Conservation (phyloP, 2,797 vertebrate genomes). For the Prionace glauca region DNA sequence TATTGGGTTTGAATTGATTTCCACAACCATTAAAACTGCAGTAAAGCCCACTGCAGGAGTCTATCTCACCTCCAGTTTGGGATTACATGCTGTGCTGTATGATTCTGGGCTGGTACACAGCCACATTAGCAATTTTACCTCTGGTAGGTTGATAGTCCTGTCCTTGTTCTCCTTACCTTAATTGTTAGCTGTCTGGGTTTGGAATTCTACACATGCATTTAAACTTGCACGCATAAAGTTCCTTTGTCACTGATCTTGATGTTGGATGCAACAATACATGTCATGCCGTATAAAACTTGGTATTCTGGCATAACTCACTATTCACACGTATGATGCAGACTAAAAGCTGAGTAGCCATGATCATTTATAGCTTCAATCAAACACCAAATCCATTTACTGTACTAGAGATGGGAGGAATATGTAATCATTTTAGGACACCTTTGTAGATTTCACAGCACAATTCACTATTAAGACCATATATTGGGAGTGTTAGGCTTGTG, state of each 20-base stretch:
- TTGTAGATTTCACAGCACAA: neutral
- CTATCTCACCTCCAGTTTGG: neutral
- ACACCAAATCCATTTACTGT: neutral
- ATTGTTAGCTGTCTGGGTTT: neutral
- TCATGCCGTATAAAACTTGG: neutral
- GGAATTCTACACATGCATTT: neutral
- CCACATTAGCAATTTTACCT: neutral
- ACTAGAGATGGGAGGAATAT: neutral
- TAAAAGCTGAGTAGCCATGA: neutral
- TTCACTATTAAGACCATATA: neutral
- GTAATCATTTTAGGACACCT: neutral
- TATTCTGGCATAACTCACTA: neutral
- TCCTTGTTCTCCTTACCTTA: neutral
- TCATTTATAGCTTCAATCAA: neutral
- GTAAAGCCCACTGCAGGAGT: neutral
- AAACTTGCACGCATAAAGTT: neutral
- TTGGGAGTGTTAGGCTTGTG: neutral
- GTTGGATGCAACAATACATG: neutral
- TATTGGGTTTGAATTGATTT: neutral
- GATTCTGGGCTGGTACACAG: neutral
- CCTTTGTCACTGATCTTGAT: neutral
- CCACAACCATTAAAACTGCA: neutral
- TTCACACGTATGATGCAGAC: neutral
- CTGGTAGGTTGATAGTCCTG: too few relatives aligned
- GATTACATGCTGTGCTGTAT: neutral